Percentiles rank a stretch among this genome's conserved stretches.
Evolutionary conservation across 2,113 vertebrate genomes (phyloP).

Genomic region (Nasalis larvatus): DNA sequence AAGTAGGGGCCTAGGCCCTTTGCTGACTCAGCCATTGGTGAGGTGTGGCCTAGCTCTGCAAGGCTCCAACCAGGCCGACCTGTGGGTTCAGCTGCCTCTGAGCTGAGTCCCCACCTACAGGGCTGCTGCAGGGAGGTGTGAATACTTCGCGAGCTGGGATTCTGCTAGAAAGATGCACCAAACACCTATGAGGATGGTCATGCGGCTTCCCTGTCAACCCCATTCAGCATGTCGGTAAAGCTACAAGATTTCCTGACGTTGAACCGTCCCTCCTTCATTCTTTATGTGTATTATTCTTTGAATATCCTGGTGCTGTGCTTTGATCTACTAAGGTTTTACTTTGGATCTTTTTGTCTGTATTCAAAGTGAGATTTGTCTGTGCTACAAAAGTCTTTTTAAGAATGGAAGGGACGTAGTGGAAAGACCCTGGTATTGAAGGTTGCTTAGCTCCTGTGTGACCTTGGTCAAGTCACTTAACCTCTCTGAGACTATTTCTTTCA

Average conservation of each 20-base stretch:
- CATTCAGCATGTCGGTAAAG: fast-evolving
- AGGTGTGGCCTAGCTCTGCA: fast-evolving
- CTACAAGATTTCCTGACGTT: fast-evolving
- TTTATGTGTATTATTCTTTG: not conserved
- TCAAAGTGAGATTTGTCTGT: not conserved
- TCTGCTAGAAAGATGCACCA: not conserved
- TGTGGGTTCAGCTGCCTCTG: not conserved
- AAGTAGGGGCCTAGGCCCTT: not conserved
- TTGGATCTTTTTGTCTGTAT: not conserved
- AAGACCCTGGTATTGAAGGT: not conserved
- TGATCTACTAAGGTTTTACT: not conserved
- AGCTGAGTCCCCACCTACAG: not conserved
- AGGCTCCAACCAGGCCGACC: not conserved
- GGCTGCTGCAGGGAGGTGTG: not conserved
- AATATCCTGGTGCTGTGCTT: not conserved
- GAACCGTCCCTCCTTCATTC: fast-evolving
- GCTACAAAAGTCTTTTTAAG: not conserved
- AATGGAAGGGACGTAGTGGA: not conserved
- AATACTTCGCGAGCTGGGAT: not conserved
- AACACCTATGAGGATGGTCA: not conserved
- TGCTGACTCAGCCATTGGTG: not conserved
- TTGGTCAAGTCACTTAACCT: not conserved
- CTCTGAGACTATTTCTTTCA: not conserved
- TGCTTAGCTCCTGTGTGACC: not conserved
- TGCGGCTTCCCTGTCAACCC: not conserved